These are phyloP conservation scores for Luehdorfia chinensis DNA, from an alignment of 1,140 invertebrate species.

Conservation along the genomic window DNA sequence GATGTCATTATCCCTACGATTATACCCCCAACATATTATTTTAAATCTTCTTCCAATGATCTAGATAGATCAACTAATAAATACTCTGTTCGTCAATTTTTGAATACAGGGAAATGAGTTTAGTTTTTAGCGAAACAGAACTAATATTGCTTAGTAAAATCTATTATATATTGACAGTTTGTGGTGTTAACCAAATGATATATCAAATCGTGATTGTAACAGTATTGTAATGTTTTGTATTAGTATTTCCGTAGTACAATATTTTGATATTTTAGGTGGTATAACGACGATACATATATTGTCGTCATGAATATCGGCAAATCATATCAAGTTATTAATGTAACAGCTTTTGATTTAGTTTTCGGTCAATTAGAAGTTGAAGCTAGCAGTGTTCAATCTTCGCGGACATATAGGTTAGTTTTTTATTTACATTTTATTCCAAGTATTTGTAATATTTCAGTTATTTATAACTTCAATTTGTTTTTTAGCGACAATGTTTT, in stretches of 20 bases:
- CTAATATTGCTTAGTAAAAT: too few relatives aligned
- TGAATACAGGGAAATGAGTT: too few relatives aligned
- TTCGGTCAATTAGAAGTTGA: conserved; percentile 63
- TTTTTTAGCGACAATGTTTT: conserved; percentile 54
- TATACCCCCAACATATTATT: too few relatives aligned
- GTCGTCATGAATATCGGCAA: conserved; percentile 57
- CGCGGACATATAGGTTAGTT: conserved; percentile 49
- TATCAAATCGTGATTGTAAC: too few relatives aligned
- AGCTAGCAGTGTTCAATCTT: conserved; percentile 53
- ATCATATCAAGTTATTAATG: conserved; percentile 52
- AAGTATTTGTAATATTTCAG: too few relatives aligned
- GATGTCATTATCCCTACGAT: too few relatives aligned
- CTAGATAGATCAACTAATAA: too few relatives aligned
- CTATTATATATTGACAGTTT: too few relatives aligned
- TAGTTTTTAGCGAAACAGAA: too few relatives aligned
- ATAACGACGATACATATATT: conserved; percentile 62
- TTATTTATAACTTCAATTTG: neutral
- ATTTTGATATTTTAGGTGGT: conserved; percentile 45
- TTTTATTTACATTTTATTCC: conserved; percentile 12
- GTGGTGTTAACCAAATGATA: too few relatives aligned
- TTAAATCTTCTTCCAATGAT: too few relatives aligned
- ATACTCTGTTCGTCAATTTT: too few relatives aligned
- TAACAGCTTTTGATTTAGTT: conserved; percentile 57
- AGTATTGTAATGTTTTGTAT: neutral
- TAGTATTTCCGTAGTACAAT: neutral